phyloP scores from a whole-genome alignment of 2,113 vertebrate species.

The Austrofundulus limnaeus region DNA sequence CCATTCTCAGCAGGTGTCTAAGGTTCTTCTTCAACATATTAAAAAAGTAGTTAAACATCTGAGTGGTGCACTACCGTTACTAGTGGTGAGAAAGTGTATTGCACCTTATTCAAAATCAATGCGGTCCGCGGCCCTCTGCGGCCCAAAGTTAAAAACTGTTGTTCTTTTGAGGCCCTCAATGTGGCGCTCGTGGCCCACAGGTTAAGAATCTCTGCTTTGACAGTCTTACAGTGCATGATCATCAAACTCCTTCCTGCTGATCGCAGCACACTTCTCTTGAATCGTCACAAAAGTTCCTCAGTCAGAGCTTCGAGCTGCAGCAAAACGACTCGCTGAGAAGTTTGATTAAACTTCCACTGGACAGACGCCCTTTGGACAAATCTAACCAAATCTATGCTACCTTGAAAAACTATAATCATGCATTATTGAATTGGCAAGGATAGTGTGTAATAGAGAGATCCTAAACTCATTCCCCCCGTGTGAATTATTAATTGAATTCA shows the following conservation, averaged over 20 bases:
- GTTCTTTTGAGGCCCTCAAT: too few species aligned
- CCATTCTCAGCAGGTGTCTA: too few species aligned
- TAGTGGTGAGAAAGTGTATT: too few species aligned
- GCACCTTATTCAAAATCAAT: too few species aligned
- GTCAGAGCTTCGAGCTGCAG: constrained; percentile 31
- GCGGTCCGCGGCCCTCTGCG: too few species aligned
- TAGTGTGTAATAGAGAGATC: constrained; percentile 86
- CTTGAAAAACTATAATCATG: constrained; percentile 84
- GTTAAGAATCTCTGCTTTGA: too few species aligned
- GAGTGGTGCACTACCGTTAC: too few species aligned
- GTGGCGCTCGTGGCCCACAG: too few species aligned
- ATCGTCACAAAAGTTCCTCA: constrained; percentile 32
- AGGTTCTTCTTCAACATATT: too few species aligned
- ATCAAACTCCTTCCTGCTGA: constrained; percentile 4
- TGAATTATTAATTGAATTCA: constrained; percentile 85
- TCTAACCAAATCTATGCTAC: constrained; percentile 78
- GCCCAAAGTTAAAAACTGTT: too few species aligned
- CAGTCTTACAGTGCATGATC: neutral
- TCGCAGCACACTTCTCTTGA: constrained; percentile 12
- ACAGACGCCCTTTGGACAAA: constrained; percentile 75
- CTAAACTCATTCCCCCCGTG: constrained; percentile 82
- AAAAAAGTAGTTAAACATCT: too few species aligned
- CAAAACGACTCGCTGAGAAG: constrained; percentile 63
- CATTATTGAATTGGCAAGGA: constrained; percentile 83
- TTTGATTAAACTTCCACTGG: constrained; percentile 57